phyloP scores from a whole-genome alignment of 2,888 invertebrate genomes.

The Eurytoma californica region DNA sequence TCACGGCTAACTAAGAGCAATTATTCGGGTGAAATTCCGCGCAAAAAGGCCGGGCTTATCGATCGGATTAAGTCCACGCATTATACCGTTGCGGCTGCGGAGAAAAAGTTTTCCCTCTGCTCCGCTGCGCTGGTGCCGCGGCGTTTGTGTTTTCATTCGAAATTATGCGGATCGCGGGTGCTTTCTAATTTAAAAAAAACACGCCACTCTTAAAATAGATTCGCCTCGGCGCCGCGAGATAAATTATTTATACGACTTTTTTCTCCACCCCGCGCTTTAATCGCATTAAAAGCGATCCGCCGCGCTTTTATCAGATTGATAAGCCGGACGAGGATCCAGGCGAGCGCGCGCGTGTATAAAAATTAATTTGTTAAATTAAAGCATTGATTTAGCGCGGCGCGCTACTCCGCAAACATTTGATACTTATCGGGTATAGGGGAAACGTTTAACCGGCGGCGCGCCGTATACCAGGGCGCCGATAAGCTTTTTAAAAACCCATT shows the following conservation, averaged over 20 bases:
- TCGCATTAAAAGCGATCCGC: too few species aligned
- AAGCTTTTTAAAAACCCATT: not conserved
- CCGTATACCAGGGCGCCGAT: too few species aligned
- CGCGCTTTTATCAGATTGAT: too few species aligned
- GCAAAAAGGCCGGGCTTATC: slow-evolving; percentile 37
- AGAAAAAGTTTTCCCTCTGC: slow-evolving; percentile 5
- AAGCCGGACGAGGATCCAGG: too few species aligned
- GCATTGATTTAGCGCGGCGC: too few species aligned
- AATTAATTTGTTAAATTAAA: too few species aligned
- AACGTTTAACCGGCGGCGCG: too few species aligned
- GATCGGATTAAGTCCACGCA: slow-evolving; percentile 34
- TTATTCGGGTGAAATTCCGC: slow-evolving; percentile 30
- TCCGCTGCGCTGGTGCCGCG: not conserved
- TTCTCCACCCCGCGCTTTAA: too few species aligned
- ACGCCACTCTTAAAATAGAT: slow-evolving; percentile 2
- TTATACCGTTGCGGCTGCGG: not conserved
- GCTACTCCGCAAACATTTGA: too few species aligned
- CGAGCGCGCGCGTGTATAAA: too few species aligned
- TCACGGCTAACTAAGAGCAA: not conserved
- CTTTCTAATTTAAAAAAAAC: slow-evolving; percentile 47
- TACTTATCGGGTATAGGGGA: too few species aligned
- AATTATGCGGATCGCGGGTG: slow-evolving; percentile 17
- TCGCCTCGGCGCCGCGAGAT: not conserved
- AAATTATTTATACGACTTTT: not conserved
- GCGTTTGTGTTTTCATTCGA: slow-evolving; percentile 16